These are phyloP conservation scores for Aporophyla nigra DNA, from an alignment of 2,888 invertebrate species.

Conservation along the genomic window DNA sequence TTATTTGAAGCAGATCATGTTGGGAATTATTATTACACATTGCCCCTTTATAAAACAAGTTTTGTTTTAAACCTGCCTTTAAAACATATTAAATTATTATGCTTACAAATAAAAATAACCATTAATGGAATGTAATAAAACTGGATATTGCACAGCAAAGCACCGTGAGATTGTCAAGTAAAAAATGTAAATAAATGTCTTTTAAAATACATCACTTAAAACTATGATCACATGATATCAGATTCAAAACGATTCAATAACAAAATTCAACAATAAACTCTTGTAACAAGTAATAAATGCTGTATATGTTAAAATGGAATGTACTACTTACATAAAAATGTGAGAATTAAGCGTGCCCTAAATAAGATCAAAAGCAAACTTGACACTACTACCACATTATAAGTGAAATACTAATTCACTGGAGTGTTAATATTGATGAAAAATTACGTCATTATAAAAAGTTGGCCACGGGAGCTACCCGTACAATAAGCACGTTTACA, in stretches of 20 bases:
- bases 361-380: constrained; percentile 26
- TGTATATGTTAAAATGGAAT: constrained; percentile 60
- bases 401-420: constrained; percentile 13
- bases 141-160: constrained; percentile 65
- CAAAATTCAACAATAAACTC: constrained; percentile 63
- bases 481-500: constrained; percentile 2
- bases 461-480: constrained; percentile 6
- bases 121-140: constrained; percentile 61
- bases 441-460: constrained; percentile 32
- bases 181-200: constrained; percentile 57
- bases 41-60: constrained; percentile 13
- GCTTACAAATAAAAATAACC: constrained; percentile 39
- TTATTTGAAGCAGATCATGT: constrained; percentile 24
- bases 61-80: neutral
- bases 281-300: constrained; percentile 59
- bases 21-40: constrained; percentile 6
- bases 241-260: constrained; percentile 62
- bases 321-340: constrained; percentile 34
- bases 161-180: constrained; percentile 67
- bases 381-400: neutral
- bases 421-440: constrained; percentile 25
- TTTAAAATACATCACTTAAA: constrained; percentile 55
- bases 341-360: constrained; percentile 42
- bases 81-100: constrained; percentile 36
- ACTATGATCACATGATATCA: constrained; percentile 68